Evolutionary conservation across 2,888 invertebrate species (phyloP), one percentile per base, ranked within the genome.

Genomic region (Augiades crinisus): DNA sequence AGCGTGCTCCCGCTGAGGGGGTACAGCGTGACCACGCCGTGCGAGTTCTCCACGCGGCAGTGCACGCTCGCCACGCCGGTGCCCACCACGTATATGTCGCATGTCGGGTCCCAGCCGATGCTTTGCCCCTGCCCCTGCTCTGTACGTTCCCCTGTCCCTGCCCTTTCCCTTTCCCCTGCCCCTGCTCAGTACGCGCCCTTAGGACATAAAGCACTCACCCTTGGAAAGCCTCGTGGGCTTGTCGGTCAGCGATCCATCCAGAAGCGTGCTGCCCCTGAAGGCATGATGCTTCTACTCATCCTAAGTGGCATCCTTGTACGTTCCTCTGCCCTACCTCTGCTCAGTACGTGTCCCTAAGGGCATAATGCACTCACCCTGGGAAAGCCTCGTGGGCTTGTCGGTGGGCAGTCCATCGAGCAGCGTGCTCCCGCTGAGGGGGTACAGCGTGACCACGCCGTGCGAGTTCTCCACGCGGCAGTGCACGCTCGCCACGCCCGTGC

Each of bases 381-480:
- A 93, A 37, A 98, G 90, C 63, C 95, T 88, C 2, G 94, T 94
- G 31, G 97, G 94, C 61, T 92, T 92, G 58, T 91, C 91, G 52
- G 96, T 92, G 14, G 91, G 90, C 37, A 92, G 79, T 8, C 95
- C 95, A 87, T 98, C 97, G 46, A 97, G 92, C 8, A 93, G 72
- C 14, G 93, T 92, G 65, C 92, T 93, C 38, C 94, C 93, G 58
- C 92, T 92, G 47, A 94, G 88, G 2, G 97, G 96, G 71, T 95
- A 94, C 56, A 98, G 90, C n/a, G 95, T 95, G 62, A 97, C 95
- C 59, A 95, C 93, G 38, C 95, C 95, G 74, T 94, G 94, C 53
- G 93, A 93, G 81, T 96, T 95, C 78, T 97, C 96, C 57, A 98
- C 95, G 68, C 94, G 94, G 75, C 97, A 97, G 83, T 98, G 98